Evolutionary conservation across 1,140 invertebrate species (phyloP), one percentile per base, ranked within the genome.

Genomic region (Melanaphis sacchari): DNA sequence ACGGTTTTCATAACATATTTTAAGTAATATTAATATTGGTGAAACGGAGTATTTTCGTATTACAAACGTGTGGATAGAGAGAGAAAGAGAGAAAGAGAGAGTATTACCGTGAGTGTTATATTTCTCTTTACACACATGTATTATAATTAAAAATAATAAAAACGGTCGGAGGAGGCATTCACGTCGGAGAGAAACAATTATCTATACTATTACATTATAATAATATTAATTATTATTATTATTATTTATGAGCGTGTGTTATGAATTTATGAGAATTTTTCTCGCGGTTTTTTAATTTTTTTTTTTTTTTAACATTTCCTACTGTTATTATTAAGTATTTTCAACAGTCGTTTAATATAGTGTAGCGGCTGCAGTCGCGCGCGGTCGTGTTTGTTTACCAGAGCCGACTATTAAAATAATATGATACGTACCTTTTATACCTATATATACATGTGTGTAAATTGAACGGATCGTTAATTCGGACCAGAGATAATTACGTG

Each of bases 381-480:
- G 89, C 26, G 26, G 54, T 66, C 89, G 26, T 90, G 89, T 90
- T 90, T 90, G 54, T 90, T 90, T 90, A 90, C 38, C 38, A 41
- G 59, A 76, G 59, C 59, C 38, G 31, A 66, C 49, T 40, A 54
- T 54, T 89, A 85, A 43, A n/a, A 31, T 88, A 87, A 46, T 43
- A 43, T 31, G 41, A 87, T 46, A 43, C 15, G 84, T 76, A 85
- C 40, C 24, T 9, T 41, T 11, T 84, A 84, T 84, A 84, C 38
- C 38, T 40, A 41, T 40, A 41, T 4, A 31, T 41, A 85, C 40
- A 40, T 43, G 89, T 66, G 89, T 41, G 41, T 66, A 90, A 90
- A 90, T 54, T 90, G 89, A 90, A 90, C 89, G 89, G 89, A 52
- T 90, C 89, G 89, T 90, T 90, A 90, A 90, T 90, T 90, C 89